Evolutionary conservation across 2,797 vertebrate genomes (phyloP), one percentile per base, ranked within the genome.

Genomic region (Pteropus rufus): DNA sequence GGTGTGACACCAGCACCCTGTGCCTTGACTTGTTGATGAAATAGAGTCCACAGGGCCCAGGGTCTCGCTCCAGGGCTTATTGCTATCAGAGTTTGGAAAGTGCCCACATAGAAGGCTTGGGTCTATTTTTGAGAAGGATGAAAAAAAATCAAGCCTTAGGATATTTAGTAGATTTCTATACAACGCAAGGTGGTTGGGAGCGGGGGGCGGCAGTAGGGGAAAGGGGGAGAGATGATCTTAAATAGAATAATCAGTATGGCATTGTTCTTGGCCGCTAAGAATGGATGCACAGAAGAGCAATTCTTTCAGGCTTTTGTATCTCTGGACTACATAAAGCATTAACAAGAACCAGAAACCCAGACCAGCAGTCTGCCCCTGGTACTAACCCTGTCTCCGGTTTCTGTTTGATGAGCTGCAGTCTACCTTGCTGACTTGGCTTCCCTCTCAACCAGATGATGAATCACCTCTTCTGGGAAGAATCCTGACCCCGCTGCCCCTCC

Each of bases 391-490:
- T 56, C 94, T 95, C 95, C 3, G 23, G 81, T 72, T 85, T 93
- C 96, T 85, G 49, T 70, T 91, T 94, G 97, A 98, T 93, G 91
- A 95, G 72, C 82, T 96, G 91, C 96, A 88, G 93, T 91, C 90
- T 80, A 96, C 97, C 97, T 98, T 89, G 94, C 94, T 94, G 96
- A 92, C 94, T 83, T 80, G 79, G 85, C 95, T 54, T 91, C 36
- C 11, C 58, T 91, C 72, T 90, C 81, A 15, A 82, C 64, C 85
- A 52, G 60, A 94, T 64, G 95, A 97, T 97, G 97, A 98, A 83
- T 97, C 97, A 97, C 82, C 65, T 83, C 88, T 97, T 95, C 96
- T 96, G 96, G 96, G 97, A 97, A 97, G 91, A 88, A 58, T 80
- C 84, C 23, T 3, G 4, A 60, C 75, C 49, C 46, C 49, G 26